A percentile compares a stretch with the other conserved stretches of the same genome.
phyloP scores from a whole-genome alignment of 2,797 vertebrate species.

The Schizothorax lantsangensis region DNA sequence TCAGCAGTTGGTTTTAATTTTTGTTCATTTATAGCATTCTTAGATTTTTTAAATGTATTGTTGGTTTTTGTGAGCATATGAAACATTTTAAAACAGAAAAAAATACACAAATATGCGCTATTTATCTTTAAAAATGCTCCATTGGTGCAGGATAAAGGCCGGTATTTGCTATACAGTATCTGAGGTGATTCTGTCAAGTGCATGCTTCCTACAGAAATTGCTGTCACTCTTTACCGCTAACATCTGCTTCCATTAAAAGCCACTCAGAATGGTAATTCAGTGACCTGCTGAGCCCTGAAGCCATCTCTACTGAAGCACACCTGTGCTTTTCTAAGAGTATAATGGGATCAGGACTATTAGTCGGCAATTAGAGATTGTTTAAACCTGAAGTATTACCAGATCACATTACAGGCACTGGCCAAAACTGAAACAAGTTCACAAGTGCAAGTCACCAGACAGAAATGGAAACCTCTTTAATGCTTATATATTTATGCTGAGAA shows the following conservation, averaged over 20 bases:
- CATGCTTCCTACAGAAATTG: slow-evolving; percentile 39
- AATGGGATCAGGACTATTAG: slow-evolving; percentile 61
- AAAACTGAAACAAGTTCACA: slow-evolving; percentile 47
- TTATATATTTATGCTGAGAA: not conserved
- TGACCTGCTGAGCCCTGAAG: slow-evolving; percentile 57
- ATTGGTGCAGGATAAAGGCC: slow-evolving; percentile 10
- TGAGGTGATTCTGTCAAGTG: slow-evolving; percentile 43
- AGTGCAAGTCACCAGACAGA: slow-evolving; percentile 46
- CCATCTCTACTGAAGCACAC: slow-evolving; percentile 59
- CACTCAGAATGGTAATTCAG: slow-evolving; percentile 57
- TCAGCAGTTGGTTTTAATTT: slow-evolving; percentile 4
- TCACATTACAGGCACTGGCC: slow-evolving; percentile 55
- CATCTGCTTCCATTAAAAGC: slow-evolving; percentile 64
- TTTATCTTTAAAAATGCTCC: slow-evolving; percentile 3
- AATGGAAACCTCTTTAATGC: slow-evolving; percentile 34
- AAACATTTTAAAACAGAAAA: not conserved
- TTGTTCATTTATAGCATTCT: not conserved
- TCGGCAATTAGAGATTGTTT: slow-evolving; percentile 62
- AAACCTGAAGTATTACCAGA: slow-evolving; percentile 59
- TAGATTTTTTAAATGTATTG: not conserved
- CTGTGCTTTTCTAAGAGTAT: slow-evolving; percentile 59
- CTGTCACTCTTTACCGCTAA: slow-evolving; percentile 52
- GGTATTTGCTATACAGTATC: slow-evolving; percentile 43
- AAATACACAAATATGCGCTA: not conserved
- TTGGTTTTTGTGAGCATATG: not conserved